Base-by-base conservation (phyloP, 2,113 vertebrate species). In the Tachysurus fulvidraco region DNA sequence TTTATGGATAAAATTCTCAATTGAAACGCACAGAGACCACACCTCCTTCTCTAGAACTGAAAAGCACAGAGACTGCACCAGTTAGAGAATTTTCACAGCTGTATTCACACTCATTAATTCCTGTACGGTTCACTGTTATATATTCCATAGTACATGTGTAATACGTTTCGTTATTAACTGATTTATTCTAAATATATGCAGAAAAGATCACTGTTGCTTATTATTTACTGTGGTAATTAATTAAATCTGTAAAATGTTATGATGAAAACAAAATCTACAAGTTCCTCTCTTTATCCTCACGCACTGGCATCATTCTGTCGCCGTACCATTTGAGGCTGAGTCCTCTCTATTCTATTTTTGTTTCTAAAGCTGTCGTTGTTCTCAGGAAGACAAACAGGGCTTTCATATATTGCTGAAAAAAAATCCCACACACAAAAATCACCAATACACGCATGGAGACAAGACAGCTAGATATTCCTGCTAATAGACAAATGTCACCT, bases 371-470 rank as follows among this genome's bases (percentile, higher is more conserved):
- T 62, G 52, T 21, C 28, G n/a, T 78, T 87, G 64, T 67, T 84
- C 54, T 80, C 55, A 23, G 54, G 57, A 81, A 55, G 83, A 84
- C 79, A 83, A 85, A 62, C 65, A 57, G 41, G 73, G 76, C 65
- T 88, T 84, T 73, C 8, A 84, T 88, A 79, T 84, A 36, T 69
- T 80, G 54, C 78, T 69, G 36, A 10, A 12, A 65, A 73, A 73
- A 62, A 50, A 50, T 36, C 36, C 36, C 36, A 36, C 25, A 30
- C 44, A 65, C 55, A 80, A 59, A 62, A 59, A 41, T 23, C 67
- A 76, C 28, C 50, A 44, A 60, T 23, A 10, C 67, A 74, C 64
- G 60, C 62, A 77, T 44, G 52, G 50, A 83, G n/a, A 77, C 80
- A 23, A 77, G 13, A 46, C 21, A 28, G 55, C 55, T 50, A 17